Conservation (phyloP, 2,888 invertebrate species). For the Polymixis flavicincta region DNA sequence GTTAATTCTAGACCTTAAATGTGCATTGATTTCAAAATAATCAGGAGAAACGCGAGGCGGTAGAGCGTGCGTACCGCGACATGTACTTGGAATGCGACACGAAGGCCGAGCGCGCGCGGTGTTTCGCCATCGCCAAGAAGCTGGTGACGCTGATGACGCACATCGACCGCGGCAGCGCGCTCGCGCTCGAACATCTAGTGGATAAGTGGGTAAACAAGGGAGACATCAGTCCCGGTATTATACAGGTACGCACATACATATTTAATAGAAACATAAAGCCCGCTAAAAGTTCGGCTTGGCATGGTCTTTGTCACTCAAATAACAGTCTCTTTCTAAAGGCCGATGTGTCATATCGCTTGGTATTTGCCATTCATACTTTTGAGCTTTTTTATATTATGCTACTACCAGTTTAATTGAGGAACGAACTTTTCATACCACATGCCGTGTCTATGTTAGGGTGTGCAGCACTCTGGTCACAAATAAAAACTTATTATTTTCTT, state of each 20-base stretch:
- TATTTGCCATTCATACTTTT: background rate
- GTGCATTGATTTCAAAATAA: background rate
- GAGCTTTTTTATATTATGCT: background rate
- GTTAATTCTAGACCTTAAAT: background rate
- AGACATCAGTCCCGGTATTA: conserved; percentile 84
- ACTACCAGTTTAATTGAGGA: background rate
- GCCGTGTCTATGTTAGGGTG: background rate
- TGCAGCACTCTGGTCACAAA: background rate
- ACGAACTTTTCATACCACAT: background rate
- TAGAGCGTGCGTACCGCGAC: conserved; percentile 94
- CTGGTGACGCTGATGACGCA: conserved; percentile 76
- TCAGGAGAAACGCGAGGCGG: conserved; percentile 92
- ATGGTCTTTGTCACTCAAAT: background rate
- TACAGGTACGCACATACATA: conserved; percentile 76
- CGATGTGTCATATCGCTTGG: background rate
- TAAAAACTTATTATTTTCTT: background rate
- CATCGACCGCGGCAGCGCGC: conserved; percentile 84
- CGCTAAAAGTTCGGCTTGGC: background rate
- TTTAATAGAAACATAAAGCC: background rate
- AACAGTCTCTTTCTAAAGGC: background rate
- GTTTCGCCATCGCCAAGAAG: conserved; percentile 79
- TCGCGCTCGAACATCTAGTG: conserved; percentile 84
- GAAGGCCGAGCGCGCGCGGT: conserved; percentile 86
- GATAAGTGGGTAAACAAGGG: conserved; percentile 85
- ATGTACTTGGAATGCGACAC: conserved; percentile 92